Evolutionary conservation across 2,113 vertebrate genomes (phyloP), one percentile per base, ranked within the genome.

Genomic region (Scomber japonicus): DNA sequence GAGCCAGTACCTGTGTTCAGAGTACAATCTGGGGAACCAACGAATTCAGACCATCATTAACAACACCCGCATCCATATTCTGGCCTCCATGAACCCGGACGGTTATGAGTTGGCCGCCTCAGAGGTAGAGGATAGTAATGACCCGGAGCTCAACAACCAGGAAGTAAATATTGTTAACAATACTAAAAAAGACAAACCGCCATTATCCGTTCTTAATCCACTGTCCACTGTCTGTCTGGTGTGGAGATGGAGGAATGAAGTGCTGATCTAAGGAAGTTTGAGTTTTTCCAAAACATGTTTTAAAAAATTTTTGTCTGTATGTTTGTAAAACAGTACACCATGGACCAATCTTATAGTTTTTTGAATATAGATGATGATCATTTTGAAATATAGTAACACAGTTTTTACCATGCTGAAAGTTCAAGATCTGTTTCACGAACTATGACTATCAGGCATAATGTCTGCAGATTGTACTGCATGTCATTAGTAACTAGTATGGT

Each of bases 11-110:
- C 90, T 99, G 90, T 99, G 98, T 59, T 97, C 97, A 0, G 97
- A 99, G 84, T 99, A 98, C 83, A 90, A 94, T 50, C 95, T 96
- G 1, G 98, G 97, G 55, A 97, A 96, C 46, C 77, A 95, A 11
- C 95, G 97, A 12, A 82, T 99, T 88, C 97, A 98, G 94, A 92
- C 90, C 27, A 86, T 99, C 88, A 93, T 99, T 84, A 99, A 99
- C 92, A 96, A 80, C 78, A 99, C 98, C 46, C 97, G 98, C 76
- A 93, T 99, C 84, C 98, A 99, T 74, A 95, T 99, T 76, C 93
- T 99, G 51, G 96, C 97, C 81, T 98, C 97, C 77, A 97, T 99
- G 96, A 99, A 99, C 87, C 98, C 98, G 0, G 98, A 99, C 4
- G 98, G 98, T 46, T 99, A 99, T 13, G 97, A 99, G 81, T 85